Percentiles rank a stretch among this genome's conserved stretches.
These are phyloP conservation scores for Danio jaintianensis DNA, from an alignment of 2,797 vertebrate species.

Conservation along the genomic window DNA sequence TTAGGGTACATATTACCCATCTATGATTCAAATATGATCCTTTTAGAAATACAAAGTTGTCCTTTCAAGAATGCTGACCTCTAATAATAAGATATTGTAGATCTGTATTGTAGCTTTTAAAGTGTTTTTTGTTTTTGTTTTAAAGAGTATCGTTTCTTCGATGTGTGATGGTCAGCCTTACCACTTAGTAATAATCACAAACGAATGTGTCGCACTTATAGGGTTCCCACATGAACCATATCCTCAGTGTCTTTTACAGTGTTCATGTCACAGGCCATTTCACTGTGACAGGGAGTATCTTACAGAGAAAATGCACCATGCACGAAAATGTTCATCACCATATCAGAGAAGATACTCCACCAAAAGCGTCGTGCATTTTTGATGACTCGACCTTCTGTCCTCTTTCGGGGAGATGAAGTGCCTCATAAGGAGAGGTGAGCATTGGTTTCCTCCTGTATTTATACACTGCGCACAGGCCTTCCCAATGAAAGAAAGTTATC, in stretches of 20 bases:
- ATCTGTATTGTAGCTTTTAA: too few relatives aligned
- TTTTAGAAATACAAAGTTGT: not conserved
- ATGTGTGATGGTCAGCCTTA: constrained; percentile 2
- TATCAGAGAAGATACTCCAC: constrained; percentile 15
- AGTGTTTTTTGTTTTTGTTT: too few relatives aligned
- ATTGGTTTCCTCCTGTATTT: constrained; percentile 71
- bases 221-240: constrained; percentile 7
- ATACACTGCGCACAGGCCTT: constrained; percentile 71
- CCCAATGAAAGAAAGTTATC: constrained; percentile 60
- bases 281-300: not conserved
- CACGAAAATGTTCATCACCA: constrained; percentile 19
- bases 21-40: not conserved
- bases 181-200: not conserved
- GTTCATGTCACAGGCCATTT: constrained; percentile 9
- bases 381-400: constrained; percentile 78
- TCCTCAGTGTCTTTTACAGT: constrained; percentile 7
- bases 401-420: constrained; percentile 70
- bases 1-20: not conserved
- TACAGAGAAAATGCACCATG: not conserved
- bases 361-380: constrained; percentile 72
- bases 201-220: not conserved
- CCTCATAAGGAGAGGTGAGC: constrained; percentile 69
- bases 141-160: not conserved
- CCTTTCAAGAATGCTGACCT: not conserved
- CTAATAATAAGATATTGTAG: not conserved